phyloP scores from a whole-genome alignment of 2,113 vertebrate species.

The Antechinus stuartii region DNA sequence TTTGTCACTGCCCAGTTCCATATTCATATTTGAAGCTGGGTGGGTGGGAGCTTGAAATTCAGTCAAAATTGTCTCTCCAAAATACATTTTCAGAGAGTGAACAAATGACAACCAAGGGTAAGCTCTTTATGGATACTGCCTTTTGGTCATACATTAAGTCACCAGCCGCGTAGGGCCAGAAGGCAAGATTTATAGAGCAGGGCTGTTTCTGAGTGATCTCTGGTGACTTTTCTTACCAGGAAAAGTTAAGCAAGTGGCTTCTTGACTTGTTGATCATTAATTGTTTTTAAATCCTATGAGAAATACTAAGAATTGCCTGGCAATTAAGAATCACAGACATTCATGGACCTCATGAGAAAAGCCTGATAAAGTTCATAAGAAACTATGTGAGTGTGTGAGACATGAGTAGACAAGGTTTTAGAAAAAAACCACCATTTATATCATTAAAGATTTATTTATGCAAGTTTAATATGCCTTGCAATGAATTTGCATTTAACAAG shows the following conservation, averaged over 20 bases:
- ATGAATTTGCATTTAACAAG: constrained; percentile 67
- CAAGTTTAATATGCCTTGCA: constrained; percentile 66
- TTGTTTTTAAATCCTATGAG: constrained; percentile 63
- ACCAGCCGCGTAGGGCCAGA: constrained; percentile 55
- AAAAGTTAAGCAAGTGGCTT: constrained; percentile 69
- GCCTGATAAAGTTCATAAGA: constrained; percentile 36
- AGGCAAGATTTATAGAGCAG: constrained; percentile 49
- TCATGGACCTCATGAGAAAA: constrained; percentile 49
- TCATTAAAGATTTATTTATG: constrained; percentile 74
- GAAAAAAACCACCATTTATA: background rate
- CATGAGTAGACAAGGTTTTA: constrained; percentile 44
- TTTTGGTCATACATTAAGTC: constrained; percentile 71
- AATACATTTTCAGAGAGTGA: constrained; percentile 45
- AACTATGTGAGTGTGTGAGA: constrained; percentile 49
- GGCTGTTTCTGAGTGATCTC: constrained; percentile 66
- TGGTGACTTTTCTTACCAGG: constrained; percentile 53
- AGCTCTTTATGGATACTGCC: constrained; percentile 12
- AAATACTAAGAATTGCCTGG: constrained; percentile 40
- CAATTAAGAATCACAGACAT: constrained; percentile 41
- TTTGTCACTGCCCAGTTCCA: no score
- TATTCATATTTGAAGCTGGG: constrained; percentile 2
- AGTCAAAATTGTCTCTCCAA: constrained; percentile 29
- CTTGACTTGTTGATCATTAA: constrained; percentile 70
- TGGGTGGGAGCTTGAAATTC: background rate
- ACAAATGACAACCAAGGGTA: constrained; percentile 3